phyloP scores from a whole-genome alignment of 2,113 vertebrate genomes.

The Fukomys damarensis region DNA sequence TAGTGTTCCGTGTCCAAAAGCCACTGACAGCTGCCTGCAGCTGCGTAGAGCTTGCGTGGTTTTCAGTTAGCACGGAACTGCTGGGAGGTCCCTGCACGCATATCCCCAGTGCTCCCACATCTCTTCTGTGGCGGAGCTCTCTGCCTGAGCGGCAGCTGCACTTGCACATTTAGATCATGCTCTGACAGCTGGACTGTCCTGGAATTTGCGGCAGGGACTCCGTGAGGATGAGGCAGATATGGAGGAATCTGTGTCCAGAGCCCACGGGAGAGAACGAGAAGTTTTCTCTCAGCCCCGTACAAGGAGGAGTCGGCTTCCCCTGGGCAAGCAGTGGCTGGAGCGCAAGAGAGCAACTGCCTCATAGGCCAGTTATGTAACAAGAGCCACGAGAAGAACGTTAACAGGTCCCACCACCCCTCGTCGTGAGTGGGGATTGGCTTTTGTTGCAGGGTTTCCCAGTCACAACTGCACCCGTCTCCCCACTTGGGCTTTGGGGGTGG shows the following conservation, averaged over 20 bases:
- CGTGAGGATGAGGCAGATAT: neutral
- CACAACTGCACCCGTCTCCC: neutral
- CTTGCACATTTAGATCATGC: too few species aligned
- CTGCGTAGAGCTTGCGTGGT: fast-evolving
- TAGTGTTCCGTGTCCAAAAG: neutral
- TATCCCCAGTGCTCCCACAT: fast-evolving
- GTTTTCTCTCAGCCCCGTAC: neutral
- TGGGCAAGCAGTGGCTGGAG: too few species aligned
- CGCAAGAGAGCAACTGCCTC: neutral
- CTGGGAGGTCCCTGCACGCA: fast-evolving
- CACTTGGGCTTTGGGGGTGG: neutral
- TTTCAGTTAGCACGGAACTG: neutral
- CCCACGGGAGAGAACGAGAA: neutral
- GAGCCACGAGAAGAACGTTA: too few species aligned
- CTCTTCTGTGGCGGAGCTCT: neutral
- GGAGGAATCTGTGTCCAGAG: neutral
- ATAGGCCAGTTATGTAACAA: neutral
- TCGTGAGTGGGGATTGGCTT: neutral
- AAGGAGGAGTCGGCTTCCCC: neutral
- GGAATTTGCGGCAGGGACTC: neutral
- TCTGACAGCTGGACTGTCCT: neutral
- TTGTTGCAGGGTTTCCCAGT: fast-evolving
- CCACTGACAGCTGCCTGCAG: neutral
- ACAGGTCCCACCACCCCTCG: fast-evolving
- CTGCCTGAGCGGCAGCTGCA: neutral